These are phyloP conservation scores for Astyanax mexicanus DNA, from an alignment of 2,797 vertebrate genomes.

Conservation along the genomic window DNA sequence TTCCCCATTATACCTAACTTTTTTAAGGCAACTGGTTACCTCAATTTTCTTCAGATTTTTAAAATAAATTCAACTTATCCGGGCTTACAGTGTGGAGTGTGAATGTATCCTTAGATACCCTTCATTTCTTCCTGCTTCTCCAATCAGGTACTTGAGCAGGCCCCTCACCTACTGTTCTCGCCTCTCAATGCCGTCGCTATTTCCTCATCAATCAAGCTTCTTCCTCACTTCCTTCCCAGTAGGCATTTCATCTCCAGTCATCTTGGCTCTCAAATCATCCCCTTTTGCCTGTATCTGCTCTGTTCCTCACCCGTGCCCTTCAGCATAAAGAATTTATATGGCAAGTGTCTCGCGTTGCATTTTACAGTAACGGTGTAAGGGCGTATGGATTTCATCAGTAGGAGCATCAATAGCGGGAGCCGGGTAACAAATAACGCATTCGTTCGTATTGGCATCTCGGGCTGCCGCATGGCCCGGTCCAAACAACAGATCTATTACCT, in stretches of 20 bases:
- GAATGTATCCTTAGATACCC: no score
- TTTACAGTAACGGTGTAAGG: conserved; percentile 69
- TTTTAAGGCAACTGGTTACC: no score
- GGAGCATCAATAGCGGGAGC: conserved; percentile 58
- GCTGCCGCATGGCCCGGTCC: conserved; percentile 40
- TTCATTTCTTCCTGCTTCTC: not conserved
- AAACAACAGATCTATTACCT: conserved; percentile 34
- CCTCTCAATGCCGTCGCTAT: not conserved
- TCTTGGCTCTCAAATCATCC: not conserved
- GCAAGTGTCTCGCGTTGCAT: conserved; percentile 65
- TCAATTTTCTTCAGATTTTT: no score
- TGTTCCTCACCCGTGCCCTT: conserved; percentile 61
- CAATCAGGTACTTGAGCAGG: conserved; percentile 47
- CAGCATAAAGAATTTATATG: conserved; percentile 72
- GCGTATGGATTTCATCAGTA: conserved; percentile 62
- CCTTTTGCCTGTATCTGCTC: conserved; percentile 49
- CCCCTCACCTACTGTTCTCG: not conserved
- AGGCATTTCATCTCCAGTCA: not conserved
- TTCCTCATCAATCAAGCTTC: not conserved
- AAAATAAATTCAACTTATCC: no score
- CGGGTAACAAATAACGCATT: conserved; percentile 46
- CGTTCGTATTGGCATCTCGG: conserved; percentile 53
- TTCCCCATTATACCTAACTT: no score
- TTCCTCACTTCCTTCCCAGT: not conserved
- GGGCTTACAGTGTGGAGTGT: no score